phyloP scores from a whole-genome alignment of 2,113 vertebrate genomes.

The Cheirogaleus medius region DNA sequence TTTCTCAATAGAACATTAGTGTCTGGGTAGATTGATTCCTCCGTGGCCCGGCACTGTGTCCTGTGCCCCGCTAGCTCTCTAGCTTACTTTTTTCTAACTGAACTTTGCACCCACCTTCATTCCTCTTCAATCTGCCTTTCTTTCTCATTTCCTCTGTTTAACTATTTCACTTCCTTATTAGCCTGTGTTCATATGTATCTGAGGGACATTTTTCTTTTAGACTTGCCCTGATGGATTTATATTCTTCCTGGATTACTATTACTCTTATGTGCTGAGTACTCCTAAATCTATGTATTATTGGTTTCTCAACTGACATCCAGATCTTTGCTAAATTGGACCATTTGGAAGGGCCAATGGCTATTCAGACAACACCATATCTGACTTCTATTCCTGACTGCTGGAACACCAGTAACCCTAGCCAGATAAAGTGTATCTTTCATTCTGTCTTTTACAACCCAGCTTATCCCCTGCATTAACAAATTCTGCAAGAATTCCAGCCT shows the following conservation, averaged over 20 bases:
- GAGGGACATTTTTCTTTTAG: background rate
- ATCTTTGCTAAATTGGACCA: background rate
- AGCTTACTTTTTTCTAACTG: background rate
- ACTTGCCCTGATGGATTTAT: background rate
- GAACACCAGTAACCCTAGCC: background rate
- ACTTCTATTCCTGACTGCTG: background rate
- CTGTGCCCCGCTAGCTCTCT: background rate
- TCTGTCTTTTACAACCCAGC: accelerated
- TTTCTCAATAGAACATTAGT: background rate
- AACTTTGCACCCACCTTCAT: background rate
- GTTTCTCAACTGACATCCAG: background rate
- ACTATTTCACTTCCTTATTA: background rate
- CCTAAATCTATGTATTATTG: background rate
- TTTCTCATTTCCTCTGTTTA: background rate
- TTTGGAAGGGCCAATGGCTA: no score
- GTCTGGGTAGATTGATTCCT: background rate
- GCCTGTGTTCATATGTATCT: background rate
- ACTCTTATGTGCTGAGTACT: background rate
- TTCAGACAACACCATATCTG: background rate
- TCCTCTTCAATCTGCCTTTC: background rate
- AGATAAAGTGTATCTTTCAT: background rate
- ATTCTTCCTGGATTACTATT: background rate
- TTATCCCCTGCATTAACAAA: background rate
- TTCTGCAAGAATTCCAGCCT: background rate
- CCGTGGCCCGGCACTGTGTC: background rate